Base-by-base conservation (phyloP, 2,113 vertebrate genomes). In the Halichoerus grypus region DNA sequence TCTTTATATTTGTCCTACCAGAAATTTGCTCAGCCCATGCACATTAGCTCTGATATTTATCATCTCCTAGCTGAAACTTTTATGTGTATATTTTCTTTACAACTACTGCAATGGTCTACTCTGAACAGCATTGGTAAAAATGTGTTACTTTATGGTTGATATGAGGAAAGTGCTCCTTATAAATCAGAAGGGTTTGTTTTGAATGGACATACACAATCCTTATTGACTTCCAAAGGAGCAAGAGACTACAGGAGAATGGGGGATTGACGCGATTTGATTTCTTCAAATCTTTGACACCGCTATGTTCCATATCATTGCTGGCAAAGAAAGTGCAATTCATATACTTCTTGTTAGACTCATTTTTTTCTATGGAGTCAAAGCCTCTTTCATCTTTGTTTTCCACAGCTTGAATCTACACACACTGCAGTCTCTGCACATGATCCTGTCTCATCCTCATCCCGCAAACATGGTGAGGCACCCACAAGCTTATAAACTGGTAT, bases 1-100 rank as follows among this genome's bases (percentile, higher is more conserved):
- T 46, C 76, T 94, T 59, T n/a, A 36, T 88, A 84, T 91, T 74
- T 96, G 59, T 57, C 59, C 59, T 94, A 21, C n/a, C 57, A 95
- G 74, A 92, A 82, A 88, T 91, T 15, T 55, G 18, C 51, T 72
- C 49, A 72, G 31, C 61, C 71, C 14, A 4, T 77, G 42, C 49
- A 61, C 24, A n/a, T 85, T 85, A 86, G 24, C 26, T 88, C 14
- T 8, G 26, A 51, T 51, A 95, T 69, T 77, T 22, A 86, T 86
- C 82, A 74, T 49, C 72, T 91, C 28, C 26, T 39, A 13, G 7
- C 46, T 80, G 31, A 33, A 81, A 95, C 22, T 61, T 67, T 81
- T 39, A 67, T 74, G 15, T 39, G 14, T 69, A 51, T 46, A 63
- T 93, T 69, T 55, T 96, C 39, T 57, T 91, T 92, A 65, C 14